Conservation (phyloP, 2,888 invertebrate genomes). For the Synergus japonicus region DNA sequence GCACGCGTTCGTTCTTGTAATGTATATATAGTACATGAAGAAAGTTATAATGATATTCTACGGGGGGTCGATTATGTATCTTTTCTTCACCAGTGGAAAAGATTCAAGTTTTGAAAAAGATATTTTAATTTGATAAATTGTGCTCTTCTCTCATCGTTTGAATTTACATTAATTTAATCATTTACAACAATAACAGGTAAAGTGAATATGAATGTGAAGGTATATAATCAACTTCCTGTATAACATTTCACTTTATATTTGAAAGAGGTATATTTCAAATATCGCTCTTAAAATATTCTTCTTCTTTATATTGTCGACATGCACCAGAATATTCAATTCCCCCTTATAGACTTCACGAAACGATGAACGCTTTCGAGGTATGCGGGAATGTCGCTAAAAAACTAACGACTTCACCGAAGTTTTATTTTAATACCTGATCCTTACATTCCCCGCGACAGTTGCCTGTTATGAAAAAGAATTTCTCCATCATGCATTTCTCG, state of each 20-base stretch:
- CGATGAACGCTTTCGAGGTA: conserved; percentile 14
- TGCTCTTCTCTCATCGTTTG: too few relatives aligned
- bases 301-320: conserved; percentile 2
- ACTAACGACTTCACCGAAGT: background rate
- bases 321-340: background rate
- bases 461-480: background rate
- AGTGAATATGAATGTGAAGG: too few relatives aligned
- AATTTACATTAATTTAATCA: too few relatives aligned
- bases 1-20: too few relatives aligned
- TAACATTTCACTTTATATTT: background rate
- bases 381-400: conserved; percentile 21
- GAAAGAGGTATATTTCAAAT: background rate
- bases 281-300: background rate
- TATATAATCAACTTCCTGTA: too few relatives aligned
- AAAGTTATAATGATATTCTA: too few relatives aligned
- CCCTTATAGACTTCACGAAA: background rate
- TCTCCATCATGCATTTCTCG: background rate
- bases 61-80: too few relatives aligned
- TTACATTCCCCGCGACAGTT: background rate
- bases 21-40: too few relatives aligned
- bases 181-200: too few relatives aligned
- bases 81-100: too few relatives aligned
- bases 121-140: too few relatives aligned
- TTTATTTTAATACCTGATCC: conserved; percentile 24
- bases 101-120: too few relatives aligned